Evolutionary conservation across 1,140 invertebrate genomes (phyloP).

Genomic region (Pogonomyrmex californicus): DNA sequence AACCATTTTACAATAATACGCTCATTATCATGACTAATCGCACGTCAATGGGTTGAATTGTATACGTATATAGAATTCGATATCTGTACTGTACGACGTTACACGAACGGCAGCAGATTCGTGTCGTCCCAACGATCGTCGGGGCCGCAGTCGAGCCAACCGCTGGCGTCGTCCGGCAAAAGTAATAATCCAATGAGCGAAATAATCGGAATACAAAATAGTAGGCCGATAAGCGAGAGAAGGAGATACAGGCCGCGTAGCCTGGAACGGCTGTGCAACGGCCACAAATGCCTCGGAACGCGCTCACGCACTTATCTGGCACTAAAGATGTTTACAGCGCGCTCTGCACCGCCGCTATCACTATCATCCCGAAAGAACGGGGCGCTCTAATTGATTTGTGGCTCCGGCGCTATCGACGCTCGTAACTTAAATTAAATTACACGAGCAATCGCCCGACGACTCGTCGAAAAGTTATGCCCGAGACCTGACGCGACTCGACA

Average conservation of each 20-base stretch:
- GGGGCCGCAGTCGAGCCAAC: conserved; percentile 13
- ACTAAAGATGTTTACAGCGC: conserved; percentile 85
- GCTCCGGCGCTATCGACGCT: conserved; percentile 79
- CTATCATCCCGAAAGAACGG: conserved; percentile 80
- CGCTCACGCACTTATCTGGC: conserved; percentile 80
- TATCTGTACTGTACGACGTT: conserved; percentile 10
- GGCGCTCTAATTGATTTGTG: conserved; percentile 85
- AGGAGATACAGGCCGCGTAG: conserved; percentile 21
- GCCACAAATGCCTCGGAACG: conserved; percentile 34
- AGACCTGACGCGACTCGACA: conserved; percentile 62
- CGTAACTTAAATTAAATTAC: conserved; percentile 85
- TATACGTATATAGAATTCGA: not conserved
- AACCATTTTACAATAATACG: not conserved
- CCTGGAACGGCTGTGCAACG: conserved; percentile 28
- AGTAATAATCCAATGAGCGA: conserved; percentile 75
- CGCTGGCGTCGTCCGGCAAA: conserved; percentile 28
- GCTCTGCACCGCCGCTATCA: conserved; percentile 80
- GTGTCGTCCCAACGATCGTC: conserved; percentile 13
- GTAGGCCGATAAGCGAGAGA: conserved; percentile 73
- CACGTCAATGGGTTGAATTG: not conserved
- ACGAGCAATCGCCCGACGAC: conserved; percentile 70
- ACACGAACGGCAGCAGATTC: not conserved
- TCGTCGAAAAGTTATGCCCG: conserved; percentile 68
- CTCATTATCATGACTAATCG: conserved; percentile 35
- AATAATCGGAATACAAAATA: conserved; percentile 83